A percentile compares a stretch with the other conserved stretches of the same genome.
These are phyloP conservation scores for Drosophila anomelani DNA, from an alignment of 2,888 invertebrate species.

Conservation along the genomic window DNA sequence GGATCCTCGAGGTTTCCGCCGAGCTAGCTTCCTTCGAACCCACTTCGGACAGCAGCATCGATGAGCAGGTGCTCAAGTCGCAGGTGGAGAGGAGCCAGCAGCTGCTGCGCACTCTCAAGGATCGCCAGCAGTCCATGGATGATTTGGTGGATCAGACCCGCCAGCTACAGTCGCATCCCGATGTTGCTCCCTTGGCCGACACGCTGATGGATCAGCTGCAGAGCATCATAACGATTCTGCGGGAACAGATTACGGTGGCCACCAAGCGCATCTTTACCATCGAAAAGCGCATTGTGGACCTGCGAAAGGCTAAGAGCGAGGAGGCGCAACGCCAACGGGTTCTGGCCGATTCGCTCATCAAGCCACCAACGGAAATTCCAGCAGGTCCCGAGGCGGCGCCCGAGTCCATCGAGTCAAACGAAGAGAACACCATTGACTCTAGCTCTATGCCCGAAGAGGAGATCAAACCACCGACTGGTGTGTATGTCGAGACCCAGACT, in stretches of 20 bases:
- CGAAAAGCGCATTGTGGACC: constrained; percentile 78
- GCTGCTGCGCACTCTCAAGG: constrained; percentile 85
- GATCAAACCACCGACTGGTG: constrained; percentile 80
- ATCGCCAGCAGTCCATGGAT: constrained; percentile 85
- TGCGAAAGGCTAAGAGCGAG: constrained; percentile 72
- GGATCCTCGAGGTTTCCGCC: constrained; percentile 85
- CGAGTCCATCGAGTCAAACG: constrained; percentile 82
- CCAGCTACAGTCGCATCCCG: constrained; percentile 85
- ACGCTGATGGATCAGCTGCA: constrained; percentile 86
- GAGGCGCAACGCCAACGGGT: constrained; percentile 74
- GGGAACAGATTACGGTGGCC: constrained; percentile 88
- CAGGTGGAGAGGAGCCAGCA: constrained; percentile 86
- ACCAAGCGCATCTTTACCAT: constrained; percentile 87
- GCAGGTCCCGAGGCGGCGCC: constrained; percentile 42
- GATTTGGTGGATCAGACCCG: constrained; percentile 85
- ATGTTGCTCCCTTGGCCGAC: constrained; percentile 85
- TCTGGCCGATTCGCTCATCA: constrained; percentile 77
- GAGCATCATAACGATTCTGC: constrained; percentile 86
- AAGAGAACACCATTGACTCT: constrained; percentile 87
- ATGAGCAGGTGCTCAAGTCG: constrained; percentile 85
- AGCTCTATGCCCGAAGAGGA: constrained; percentile 90
- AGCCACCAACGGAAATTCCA: constrained; percentile 52
- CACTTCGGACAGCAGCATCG: constrained; percentile 81
- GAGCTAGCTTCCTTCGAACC: constrained; percentile 77
- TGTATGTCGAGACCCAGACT: constrained; percentile 88